Evolutionary conservation across 2,113 vertebrate genomes (phyloP).

Genomic region (Elephantulus edwardii): DNA sequence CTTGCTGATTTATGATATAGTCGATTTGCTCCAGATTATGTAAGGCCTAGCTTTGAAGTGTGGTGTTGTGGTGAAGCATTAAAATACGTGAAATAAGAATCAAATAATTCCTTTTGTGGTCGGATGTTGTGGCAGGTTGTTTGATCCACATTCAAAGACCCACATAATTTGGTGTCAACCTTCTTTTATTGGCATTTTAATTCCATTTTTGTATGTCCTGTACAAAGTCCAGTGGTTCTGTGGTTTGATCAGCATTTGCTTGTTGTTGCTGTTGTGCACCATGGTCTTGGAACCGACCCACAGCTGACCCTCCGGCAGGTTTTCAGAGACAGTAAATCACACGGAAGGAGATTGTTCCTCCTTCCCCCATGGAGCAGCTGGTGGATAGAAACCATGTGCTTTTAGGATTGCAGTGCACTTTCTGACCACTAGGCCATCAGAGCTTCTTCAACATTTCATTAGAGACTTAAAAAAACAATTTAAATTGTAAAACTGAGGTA

Average conservation of each 20-base stretch:
- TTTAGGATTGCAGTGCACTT: too few relatives aligned
- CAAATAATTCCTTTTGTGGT: not conserved
- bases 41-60: not conserved
- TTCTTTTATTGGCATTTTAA: not conserved
- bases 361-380: too few relatives aligned
- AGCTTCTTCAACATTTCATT: not conserved
- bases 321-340: too few relatives aligned
- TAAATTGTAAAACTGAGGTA: not conserved
- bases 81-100: not conserved
- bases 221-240: not conserved
- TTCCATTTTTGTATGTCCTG: not conserved
- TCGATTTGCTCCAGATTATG: not conserved
- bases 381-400: too few relatives aligned
- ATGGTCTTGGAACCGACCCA: too few relatives aligned
- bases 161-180: not conserved
- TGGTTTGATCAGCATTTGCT: not conserved
- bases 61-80: not conserved
- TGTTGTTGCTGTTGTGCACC: too few relatives aligned
- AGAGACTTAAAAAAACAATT: not conserved
- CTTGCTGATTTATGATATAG: constrained; percentile 11
- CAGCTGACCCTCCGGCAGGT: too few relatives aligned
- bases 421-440: too few relatives aligned
- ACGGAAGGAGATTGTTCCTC: too few relatives aligned
- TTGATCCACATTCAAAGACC: not conserved
- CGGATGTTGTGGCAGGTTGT: not conserved